Conservation (phyloP, 2,113 vertebrate genomes). For the Amphiprion percula region DNA sequence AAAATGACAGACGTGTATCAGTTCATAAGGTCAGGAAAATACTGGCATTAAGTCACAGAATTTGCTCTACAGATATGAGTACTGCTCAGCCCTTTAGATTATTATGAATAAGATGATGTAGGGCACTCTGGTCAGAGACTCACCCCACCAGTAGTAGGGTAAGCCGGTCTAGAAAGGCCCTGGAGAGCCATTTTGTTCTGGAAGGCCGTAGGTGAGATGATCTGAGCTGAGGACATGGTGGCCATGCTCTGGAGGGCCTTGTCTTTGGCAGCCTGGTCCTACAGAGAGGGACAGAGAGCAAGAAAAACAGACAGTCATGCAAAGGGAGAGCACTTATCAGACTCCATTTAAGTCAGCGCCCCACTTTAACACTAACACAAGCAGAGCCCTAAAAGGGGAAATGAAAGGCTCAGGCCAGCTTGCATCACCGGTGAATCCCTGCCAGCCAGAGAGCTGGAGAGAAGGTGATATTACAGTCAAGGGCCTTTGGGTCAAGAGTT, state of each 20-base stretch:
- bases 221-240: slow-evolving; percentile 96
- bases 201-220: slow-evolving; percentile 94
- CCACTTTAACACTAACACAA: slow-evolving; percentile 40
- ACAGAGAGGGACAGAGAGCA: slow-evolving; percentile 41
- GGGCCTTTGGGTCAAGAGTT: slow-evolving; percentile 77
- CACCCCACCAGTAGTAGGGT: slow-evolving; percentile 91
- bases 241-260: slow-evolving; percentile 98
- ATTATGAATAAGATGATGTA: not conserved
- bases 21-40: not conserved
- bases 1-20: not conserved
- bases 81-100: not conserved
- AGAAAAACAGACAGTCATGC: slow-evolving; percentile 58
- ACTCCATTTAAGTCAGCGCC: slow-evolving; percentile 55
- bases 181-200: slow-evolving; percentile 94
- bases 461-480: slow-evolving; percentile 77
- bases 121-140: slow-evolving; percentile 73
- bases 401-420: slow-evolving; percentile 57
- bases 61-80: no score
- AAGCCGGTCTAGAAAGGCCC: slow-evolving; percentile 88
- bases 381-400: slow-evolving; percentile 70
- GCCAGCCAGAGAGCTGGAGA: slow-evolving; percentile 59
- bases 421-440: slow-evolving; percentile 66
- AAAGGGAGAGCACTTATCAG: slow-evolving; percentile 38
- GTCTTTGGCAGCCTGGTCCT: slow-evolving; percentile 98
- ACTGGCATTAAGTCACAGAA: not conserved